Conservation (phyloP, 2,113 vertebrate species). For the Axis porcinus region DNA sequence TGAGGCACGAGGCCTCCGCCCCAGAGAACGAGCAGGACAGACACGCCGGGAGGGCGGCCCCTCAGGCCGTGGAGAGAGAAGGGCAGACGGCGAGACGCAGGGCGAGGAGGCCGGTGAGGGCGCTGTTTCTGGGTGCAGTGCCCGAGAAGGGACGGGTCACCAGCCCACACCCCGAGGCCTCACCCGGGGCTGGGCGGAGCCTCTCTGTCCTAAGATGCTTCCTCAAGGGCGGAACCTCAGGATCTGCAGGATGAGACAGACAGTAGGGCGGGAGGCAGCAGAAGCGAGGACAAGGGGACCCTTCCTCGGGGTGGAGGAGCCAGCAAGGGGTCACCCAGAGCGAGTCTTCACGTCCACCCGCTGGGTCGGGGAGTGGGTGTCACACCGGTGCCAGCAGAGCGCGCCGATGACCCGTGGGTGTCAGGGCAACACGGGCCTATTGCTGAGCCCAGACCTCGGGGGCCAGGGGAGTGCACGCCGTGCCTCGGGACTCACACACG, state of each 20-base stretch:
- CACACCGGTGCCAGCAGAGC: not conserved
- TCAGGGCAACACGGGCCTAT: accelerated
- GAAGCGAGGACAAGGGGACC: not conserved
- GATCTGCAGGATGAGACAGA: not conserved
- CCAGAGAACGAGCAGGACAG: not conserved
- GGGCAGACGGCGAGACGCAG: not conserved
- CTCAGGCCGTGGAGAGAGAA: not conserved
- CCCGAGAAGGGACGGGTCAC: not conserved
- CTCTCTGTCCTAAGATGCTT: not conserved
- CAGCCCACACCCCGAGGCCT: not conserved
- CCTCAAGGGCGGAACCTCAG: not conserved
- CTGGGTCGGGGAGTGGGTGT: not conserved
- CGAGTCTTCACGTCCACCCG: accelerated
- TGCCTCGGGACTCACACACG: not conserved
- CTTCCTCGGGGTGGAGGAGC: not conserved
- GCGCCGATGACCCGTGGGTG: accelerated
- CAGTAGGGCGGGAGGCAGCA: not conserved
- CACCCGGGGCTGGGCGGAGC: not conserved
- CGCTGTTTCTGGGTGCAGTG: not conserved
- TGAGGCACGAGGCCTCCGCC: not conserved
- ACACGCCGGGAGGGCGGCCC: not conserved
- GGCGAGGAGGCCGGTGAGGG: not conserved
- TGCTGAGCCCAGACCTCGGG: not conserved
- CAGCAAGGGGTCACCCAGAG: not conserved
- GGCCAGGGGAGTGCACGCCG: not conserved